phyloP scores from a whole-genome alignment of 1,140 invertebrate genomes.

The Glossosoma conforme region DNA sequence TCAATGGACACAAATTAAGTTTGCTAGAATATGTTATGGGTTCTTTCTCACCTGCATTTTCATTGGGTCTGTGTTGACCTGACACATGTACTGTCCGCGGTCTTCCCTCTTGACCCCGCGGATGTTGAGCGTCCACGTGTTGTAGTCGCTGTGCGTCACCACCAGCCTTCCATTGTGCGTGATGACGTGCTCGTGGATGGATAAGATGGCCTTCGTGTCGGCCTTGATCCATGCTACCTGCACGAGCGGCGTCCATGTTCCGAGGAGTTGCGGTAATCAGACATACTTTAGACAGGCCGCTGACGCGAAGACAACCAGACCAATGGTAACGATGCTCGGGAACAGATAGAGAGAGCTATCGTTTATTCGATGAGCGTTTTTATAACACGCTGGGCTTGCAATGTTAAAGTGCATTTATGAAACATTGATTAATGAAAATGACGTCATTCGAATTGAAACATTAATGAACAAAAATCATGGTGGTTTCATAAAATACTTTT shows the following conservation, averaged over 20 bases:
- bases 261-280: conserved; percentile 22
- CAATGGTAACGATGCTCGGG: too few relatives aligned
- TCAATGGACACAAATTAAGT: too few relatives aligned
- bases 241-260: conserved; percentile 21
- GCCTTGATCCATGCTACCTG: conserved; percentile 92
- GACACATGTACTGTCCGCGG: conserved; percentile 86
- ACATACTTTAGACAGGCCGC: conserved; percentile 22
- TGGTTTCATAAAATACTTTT: too few relatives aligned
- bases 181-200: conserved; percentile 88
- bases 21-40: too few relatives aligned
- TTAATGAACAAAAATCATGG: too few relatives aligned
- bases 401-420: too few relatives aligned
- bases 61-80: conserved; percentile 92
- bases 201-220: conserved; percentile 85
- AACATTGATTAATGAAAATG: too few relatives aligned
- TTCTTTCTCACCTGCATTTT: conserved; percentile 72
- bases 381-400: too few relatives aligned
- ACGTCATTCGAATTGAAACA: too few relatives aligned
- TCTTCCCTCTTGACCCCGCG: conserved; percentile 76
- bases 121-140: conserved; percentile 85
- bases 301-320: too few relatives aligned
- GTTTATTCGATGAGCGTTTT: too few relatives aligned
- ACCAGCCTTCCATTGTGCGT: conserved; percentile 82
- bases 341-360: too few relatives aligned
- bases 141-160: conserved; percentile 81